A percentile compares a stretch with the other conserved stretches of the same genome.
These are phyloP conservation scores for Drosophila dunni DNA, from an alignment of 1,140 invertebrate species.

Conservation along the genomic window DNA sequence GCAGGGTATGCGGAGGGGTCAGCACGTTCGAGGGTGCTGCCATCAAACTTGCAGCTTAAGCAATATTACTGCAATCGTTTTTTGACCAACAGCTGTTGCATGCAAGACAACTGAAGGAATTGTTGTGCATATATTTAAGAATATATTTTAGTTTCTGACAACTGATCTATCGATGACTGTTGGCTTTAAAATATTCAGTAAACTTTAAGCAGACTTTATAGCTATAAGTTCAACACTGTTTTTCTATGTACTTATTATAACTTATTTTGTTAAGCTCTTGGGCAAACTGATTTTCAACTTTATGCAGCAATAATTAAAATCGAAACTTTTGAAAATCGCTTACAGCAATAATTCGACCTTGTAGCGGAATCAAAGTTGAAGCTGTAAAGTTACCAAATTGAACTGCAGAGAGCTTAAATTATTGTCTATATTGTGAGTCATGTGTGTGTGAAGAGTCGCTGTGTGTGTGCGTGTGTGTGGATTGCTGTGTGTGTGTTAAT, in stretches of 20 bases:
- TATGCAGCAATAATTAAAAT: too few species aligned
- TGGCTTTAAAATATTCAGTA: too few species aligned
- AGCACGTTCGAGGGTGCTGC: background rate
- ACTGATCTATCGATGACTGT: too few species aligned
- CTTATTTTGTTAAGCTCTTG: too few species aligned
- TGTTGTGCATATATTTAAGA: background rate
- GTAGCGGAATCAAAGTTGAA: background rate
- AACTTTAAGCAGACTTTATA: too few species aligned
- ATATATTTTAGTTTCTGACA: too few species aligned
- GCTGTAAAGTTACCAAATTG: background rate
- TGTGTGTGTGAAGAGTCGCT: background rate
- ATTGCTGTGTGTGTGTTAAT: slow-evolving; percentile 29
- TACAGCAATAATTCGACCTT: background rate
- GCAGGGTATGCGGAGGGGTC: background rate
- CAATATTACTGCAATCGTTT: slow-evolving; percentile 11
- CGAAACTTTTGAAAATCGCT: background rate
- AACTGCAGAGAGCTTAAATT: background rate
- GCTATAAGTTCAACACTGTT: too few species aligned
- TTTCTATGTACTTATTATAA: too few species aligned
- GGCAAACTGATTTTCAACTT: too few species aligned
- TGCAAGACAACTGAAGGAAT: slow-evolving; percentile 2
- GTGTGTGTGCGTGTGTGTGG: background rate
- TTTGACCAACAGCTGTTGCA: slow-evolving; percentile 39
- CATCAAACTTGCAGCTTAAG: slow-evolving; percentile 42
- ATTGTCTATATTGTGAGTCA: background rate